Conservation (phyloP, 2,888 invertebrate species). For the Philereme vetulata region DNA sequence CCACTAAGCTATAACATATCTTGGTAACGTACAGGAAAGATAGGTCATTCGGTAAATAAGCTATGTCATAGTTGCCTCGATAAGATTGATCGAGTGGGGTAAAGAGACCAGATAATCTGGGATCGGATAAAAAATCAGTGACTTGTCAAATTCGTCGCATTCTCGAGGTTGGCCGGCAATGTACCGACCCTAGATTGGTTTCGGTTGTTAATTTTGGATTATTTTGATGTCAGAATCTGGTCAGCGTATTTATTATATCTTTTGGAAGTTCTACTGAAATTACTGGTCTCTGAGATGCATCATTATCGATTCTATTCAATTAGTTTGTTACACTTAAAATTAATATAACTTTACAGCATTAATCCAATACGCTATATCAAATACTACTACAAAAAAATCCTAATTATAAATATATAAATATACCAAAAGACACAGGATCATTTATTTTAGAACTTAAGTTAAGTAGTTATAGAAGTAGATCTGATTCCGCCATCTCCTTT, state of each 20-base stretch:
- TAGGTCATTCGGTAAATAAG: conserved; percentile 46
- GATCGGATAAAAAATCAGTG: conserved; percentile 75
- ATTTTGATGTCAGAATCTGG: conserved; percentile 5
- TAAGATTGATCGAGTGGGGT: conserved; percentile 84
- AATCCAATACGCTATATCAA: too few relatives aligned
- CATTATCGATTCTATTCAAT: too few relatives aligned
- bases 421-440: too few relatives aligned
- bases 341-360: too few relatives aligned
- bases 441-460: too few relatives aligned
- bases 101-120: conserved; percentile 80
- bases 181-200: conserved; percentile 58
- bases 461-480: too few relatives aligned
- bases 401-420: too few relatives aligned
- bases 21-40: not conserved
- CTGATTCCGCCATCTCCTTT: too few relatives aligned
- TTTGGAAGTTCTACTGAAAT: not conserved
- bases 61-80: conserved; percentile 66
- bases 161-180: conserved; percentile 61
- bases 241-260: not conserved
- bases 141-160: conserved; percentile 83
- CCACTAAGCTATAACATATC: conserved; percentile 40
- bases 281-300: not conserved
- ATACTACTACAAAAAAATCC: too few relatives aligned
- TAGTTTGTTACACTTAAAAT: too few relatives aligned
- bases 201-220: conserved; percentile 51